Base-by-base conservation (phyloP, 35 echinoderm and acorn worm species). In the Patiria miniata region DNA sequence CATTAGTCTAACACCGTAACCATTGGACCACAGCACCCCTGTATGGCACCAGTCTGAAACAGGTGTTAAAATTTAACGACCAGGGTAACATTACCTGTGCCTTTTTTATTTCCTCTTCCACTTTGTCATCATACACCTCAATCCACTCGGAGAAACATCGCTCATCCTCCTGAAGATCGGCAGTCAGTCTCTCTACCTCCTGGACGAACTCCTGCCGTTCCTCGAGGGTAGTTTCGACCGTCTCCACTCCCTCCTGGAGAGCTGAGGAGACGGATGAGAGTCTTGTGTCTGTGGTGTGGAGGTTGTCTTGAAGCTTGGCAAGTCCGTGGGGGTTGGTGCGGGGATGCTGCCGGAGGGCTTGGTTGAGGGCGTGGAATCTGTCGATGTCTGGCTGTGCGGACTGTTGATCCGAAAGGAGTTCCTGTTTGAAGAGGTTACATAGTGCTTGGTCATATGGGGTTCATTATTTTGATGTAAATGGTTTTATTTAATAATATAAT, bases 291-390 rank as follows among this genome's bases (percentile, higher is more conserved):
- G 77, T 15, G 36, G 77, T 81, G 32, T 90, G 59, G 21, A 14
- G 36, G 52, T 90, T 81, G 15, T 61, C 39, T 23, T 14, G 29
- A 7, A 90, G 65, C 61, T 52, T 78, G 42, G 58, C 60, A 14
- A 51, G 39, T 17, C 80, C 81, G 1, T 29, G 65, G 18, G 59
- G 68, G 18, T 39, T 54, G 15, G 81, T 36, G 53, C 68, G 76
- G 58, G 83, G 81, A 12, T 73, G 47, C 37, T 90, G 81, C 33
- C 38, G 40, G 0, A 90, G 81, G 9, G 81, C n/a, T 78, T 78
- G n/a, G 42, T 84, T 90, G 51, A 90, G 52, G 37, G 44, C 15
- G 17, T 77, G 68, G 17, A 90, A 40, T 60, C 83, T 37, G n/a
- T 90, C 65, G 16, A 90, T 6, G 68, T 90, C 77, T 38, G 81